phyloP scores from a whole-genome alignment of 2,113 vertebrate genomes.

The Muscicapa adusta region DNA sequence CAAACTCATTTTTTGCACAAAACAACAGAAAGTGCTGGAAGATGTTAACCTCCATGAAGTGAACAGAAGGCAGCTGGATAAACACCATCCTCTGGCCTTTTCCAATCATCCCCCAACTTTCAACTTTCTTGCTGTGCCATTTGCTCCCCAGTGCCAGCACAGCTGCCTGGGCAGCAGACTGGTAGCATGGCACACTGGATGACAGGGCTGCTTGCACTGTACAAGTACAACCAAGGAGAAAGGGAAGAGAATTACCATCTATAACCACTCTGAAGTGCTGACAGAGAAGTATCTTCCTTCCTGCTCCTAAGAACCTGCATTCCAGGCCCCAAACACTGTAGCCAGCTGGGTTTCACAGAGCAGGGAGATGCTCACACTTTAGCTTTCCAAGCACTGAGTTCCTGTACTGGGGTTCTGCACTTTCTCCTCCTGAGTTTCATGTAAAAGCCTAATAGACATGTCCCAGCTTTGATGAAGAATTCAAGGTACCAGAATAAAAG shows the following conservation, averaged over 20 bases:
- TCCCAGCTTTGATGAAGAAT: not conserved
- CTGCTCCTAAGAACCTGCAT: not conserved
- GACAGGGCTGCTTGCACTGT: rapidly evolving
- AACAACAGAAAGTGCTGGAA: not conserved
- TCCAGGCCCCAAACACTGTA: rapidly evolving
- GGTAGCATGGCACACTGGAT: not conserved
- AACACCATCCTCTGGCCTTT: not conserved
- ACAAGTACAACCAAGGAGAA: not conserved
- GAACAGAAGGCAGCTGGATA: not conserved
- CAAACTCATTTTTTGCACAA: not conserved
- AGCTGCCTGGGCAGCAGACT: rapidly evolving
- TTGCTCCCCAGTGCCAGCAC: not conserved
- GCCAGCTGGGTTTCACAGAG: not conserved
- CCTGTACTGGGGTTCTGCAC: not conserved
- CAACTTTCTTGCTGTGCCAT: not conserved
- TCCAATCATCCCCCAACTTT: not conserved
- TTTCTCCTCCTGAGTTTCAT: not conserved
- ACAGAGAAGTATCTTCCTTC: not conserved
- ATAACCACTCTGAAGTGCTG: not conserved
- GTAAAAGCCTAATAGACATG: not conserved
- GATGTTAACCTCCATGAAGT: not conserved
- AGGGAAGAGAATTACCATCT: not conserved
- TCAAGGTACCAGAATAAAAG: not conserved
- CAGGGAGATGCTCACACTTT: not conserved
- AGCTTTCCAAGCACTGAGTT: not conserved